phyloP scores from a whole-genome alignment of 2,888 invertebrate genomes.

The Dryobotodes eremita region DNA sequence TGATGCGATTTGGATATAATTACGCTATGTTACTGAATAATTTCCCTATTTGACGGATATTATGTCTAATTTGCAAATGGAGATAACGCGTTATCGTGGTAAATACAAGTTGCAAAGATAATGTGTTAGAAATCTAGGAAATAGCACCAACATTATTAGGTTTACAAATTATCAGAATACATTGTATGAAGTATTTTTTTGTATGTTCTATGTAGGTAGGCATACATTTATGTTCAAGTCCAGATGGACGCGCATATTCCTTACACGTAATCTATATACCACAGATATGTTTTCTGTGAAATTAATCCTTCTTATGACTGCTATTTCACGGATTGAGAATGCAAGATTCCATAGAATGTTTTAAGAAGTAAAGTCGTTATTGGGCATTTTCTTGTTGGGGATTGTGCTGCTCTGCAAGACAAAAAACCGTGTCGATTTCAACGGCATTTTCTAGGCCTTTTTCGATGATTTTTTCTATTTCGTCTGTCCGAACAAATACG shows the following conservation, averaged over 20 bases:
- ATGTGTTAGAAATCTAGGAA: constrained; percentile 4
- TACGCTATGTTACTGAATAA: neutral
- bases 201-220: neutral
- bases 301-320: neutral
- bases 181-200: neutral
- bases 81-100: constrained; percentile 38
- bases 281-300: neutral
- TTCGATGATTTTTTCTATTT: neutral
- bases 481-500: neutral
- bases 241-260: neutral
- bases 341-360: neutral
- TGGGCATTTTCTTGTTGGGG: neutral
- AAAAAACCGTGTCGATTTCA: neutral
- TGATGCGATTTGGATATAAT: neutral
- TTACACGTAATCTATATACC: neutral
- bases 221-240: neutral
- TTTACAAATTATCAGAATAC: neutral
- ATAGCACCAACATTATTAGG: neutral
- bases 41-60: neutral
- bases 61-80: constrained; percentile 35
- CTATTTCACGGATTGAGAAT: neutral
- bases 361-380: neutral
- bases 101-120: constrained; percentile 14
- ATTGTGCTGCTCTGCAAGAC: neutral
- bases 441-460: neutral